Evolutionary conservation across 2,888 invertebrate genomes (phyloP).

Genomic region (Rhagophthalmus giganteus): DNA sequence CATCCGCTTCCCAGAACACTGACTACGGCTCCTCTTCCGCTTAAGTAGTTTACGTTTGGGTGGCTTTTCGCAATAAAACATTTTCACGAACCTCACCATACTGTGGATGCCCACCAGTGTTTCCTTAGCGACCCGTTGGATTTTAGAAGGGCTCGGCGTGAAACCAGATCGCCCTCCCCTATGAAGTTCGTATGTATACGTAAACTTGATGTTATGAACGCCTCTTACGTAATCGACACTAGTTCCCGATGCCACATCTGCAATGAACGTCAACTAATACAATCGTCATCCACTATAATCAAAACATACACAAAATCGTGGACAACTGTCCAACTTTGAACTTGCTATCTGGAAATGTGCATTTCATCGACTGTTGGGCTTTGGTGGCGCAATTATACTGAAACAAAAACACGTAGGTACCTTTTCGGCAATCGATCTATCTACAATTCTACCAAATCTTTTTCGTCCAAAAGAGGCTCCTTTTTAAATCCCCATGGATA

Average conservation of each 20-base stretch:
- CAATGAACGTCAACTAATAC: not conserved
- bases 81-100: not conserved
- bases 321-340: constrained; percentile 33
- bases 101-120: not conserved
- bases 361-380: not conserved
- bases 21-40: no score
- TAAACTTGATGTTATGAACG: not conserved
- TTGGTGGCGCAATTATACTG: constrained; percentile 1
- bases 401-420: not conserved
- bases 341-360: not conserved
- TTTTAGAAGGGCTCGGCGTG: not conserved
- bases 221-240: not conserved
- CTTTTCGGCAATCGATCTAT: not conserved
- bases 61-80: not conserved
- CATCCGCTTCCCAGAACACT: no score
- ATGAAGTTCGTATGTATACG: not conserved
- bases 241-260: not conserved
- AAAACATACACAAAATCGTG: constrained; percentile 33
- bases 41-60: no score
- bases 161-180: not conserved
- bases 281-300: not conserved
- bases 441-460: constrained; percentile 4
- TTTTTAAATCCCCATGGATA: constrained; percentile 39
- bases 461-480: constrained; percentile 3
- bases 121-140: not conserved